Conservation (phyloP, 2,888 invertebrate genomes). For the Chymomyza caudatula region DNA sequence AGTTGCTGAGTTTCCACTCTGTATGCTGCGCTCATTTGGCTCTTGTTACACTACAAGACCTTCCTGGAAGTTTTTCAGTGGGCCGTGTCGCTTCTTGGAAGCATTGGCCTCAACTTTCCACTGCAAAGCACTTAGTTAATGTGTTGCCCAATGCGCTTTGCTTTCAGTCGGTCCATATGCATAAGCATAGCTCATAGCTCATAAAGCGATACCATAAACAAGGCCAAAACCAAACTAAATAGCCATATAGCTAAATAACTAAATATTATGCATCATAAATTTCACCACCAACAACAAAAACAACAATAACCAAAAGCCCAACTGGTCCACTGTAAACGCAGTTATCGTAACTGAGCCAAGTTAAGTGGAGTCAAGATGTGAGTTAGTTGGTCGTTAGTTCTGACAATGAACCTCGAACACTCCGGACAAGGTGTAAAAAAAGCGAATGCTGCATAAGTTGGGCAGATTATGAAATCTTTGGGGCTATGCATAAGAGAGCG, state of each 20-base stretch:
- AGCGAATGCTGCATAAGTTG: constrained; percentile 13
- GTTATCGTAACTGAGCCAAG: background rate
- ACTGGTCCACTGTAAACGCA: constrained; percentile 4
- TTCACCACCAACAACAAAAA: constrained; percentile 39
- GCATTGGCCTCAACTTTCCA: background rate
- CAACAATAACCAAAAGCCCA: constrained; percentile 6
- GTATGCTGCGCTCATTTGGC: background rate
- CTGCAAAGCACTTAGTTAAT: background rate
- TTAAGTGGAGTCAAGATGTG: background rate
- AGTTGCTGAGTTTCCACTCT: background rate
- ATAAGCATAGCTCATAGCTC: constrained; percentile 12
- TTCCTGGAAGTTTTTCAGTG: background rate
- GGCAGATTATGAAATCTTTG: constrained; percentile 16
- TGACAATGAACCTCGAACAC: constrained; percentile 51
- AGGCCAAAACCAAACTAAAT: constrained; percentile 31
- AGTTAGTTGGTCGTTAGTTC: constrained; percentile 30
- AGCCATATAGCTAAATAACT: background rate
- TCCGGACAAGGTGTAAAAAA: constrained; percentile 15
- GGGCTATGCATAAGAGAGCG: too few relatives aligned
- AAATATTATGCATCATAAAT: constrained; percentile 57
- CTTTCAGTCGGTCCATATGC: background rate
- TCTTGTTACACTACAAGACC: background rate
- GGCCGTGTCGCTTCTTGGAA: background rate
- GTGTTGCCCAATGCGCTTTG: background rate
- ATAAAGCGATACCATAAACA: constrained; percentile 37